Base-by-base conservation (phyloP, 2,888 invertebrate species). In the Rhaphigaster nebulosa region DNA sequence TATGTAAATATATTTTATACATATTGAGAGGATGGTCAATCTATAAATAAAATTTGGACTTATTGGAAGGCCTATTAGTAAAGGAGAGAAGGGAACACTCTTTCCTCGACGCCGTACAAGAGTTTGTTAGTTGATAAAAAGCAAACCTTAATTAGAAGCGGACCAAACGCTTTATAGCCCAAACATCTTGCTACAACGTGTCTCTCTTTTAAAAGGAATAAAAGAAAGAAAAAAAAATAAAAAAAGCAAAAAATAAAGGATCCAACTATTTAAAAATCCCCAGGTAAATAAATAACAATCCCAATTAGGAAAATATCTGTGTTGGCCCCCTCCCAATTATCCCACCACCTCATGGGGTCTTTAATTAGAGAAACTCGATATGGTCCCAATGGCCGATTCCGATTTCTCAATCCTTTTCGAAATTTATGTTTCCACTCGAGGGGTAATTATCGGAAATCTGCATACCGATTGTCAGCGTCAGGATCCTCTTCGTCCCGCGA, bases 221-320 rank as follows among this genome's bases (percentile, higher is more conserved):
- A 84, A 26, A 50, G 18, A 45, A n/a, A 45, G n/a, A 45, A 45
- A 84, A 84, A 84, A 80, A 80, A 38, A 34, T 18, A 76, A 18
- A 3, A 10, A 76, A 23, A 76, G 38, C 6, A 6, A 38, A 76
- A 26, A n/a, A 41, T 26, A 84, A 84, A 84, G 45, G 45, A 45
- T 84, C 45, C 26, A 84, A 84, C 84, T 84, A 50, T 84, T 84
- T 84, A 84, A 84, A 84, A 84, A 76, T 76, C 70, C 38, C 20
- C 18, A 76, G 38, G 70, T 38, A 76, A 76, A 84, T 84, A 84
- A 84, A 84, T 84, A 45, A 84, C 45, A 84, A 45, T 84, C 84
- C 84, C 84, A 84, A 84, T 84, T 84, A 84, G 84, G 84, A 84
- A 84, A 84, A 84, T 84, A 84, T 84, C 84, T 45, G 84, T 84